Conservation (phyloP, 2,797 vertebrate genomes). For the Artibeus jamaicensis region DNA sequence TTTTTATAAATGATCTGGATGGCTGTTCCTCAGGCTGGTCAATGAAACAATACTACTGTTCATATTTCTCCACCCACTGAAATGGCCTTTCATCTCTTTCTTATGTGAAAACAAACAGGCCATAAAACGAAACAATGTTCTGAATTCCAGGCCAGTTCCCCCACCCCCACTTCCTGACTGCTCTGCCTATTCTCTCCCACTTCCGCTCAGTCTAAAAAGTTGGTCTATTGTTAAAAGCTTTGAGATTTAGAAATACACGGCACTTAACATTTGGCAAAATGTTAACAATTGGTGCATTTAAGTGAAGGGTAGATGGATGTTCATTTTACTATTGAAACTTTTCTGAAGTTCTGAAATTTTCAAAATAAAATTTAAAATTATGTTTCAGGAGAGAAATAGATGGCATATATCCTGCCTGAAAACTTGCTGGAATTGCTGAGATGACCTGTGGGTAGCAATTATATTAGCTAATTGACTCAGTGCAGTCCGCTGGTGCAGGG, state of each 20-base stretch:
- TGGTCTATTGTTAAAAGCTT: background rate
- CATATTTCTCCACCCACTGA: background rate
- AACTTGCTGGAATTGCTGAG: background rate
- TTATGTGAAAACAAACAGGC: background rate
- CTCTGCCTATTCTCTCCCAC: background rate
- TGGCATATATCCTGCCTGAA: background rate
- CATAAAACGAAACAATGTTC: background rate
- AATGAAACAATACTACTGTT: background rate
- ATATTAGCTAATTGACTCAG: background rate
- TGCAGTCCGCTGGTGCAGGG: background rate
- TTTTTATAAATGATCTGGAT: background rate
- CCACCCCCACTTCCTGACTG: background rate
- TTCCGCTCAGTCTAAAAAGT: background rate
- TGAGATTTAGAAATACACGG: background rate
- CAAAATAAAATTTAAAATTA: conserved; percentile 16
- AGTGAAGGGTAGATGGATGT: background rate
- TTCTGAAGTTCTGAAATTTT: conserved; percentile 11
- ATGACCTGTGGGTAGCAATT: background rate
- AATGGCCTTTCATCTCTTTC: background rate
- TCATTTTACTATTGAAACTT: background rate
- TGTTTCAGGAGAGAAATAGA: background rate
- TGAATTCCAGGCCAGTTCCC: background rate
- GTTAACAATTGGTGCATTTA: background rate
- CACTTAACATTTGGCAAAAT: conserved; percentile 5
- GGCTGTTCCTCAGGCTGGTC: background rate